These are phyloP conservation scores for Syngnathus floridae DNA, from an alignment of 2,113 vertebrate species.

Conservation along the genomic window DNA sequence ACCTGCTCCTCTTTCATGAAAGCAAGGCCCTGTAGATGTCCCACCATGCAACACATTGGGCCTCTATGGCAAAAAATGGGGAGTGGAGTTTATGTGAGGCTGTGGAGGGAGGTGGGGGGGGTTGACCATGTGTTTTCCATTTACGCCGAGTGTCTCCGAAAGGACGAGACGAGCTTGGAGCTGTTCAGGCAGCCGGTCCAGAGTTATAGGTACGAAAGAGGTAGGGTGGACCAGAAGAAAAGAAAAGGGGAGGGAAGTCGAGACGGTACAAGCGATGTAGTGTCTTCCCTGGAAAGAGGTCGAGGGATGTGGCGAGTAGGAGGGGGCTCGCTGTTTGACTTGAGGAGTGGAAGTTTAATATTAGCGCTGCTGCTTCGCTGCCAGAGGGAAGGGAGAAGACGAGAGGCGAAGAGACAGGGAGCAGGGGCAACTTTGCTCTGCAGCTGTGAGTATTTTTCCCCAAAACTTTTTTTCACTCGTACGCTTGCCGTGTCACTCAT, in stretches of 20 bases:
- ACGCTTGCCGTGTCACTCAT: conserved; percentile 23
- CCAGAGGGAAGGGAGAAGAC: conserved; percentile 34
- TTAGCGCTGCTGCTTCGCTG: conserved; percentile 58
- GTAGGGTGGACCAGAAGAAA: conserved; percentile 34
- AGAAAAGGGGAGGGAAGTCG: conserved; percentile 40
- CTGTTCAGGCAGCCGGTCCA: conserved; percentile 54
- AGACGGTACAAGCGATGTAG: conserved; percentile 74
- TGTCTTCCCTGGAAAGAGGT: conserved; percentile 75
- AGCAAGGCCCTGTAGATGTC: conserved; percentile 67
- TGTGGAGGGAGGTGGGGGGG: not conserved
- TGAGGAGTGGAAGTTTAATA: conserved; percentile 69
- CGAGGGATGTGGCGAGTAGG: conserved; percentile 42
- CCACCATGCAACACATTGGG: conserved; percentile 52
- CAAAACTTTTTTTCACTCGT: conserved; percentile 8
- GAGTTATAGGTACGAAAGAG: conserved; percentile 65
- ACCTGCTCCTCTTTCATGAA: conserved; percentile 63
- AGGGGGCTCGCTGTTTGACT: conserved; percentile 67
- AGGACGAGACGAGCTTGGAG: conserved; percentile 60
- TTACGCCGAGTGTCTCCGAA: conserved; percentile 67
- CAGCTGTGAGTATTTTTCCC: conserved; percentile 53
- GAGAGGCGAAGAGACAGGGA: conserved; percentile 6
- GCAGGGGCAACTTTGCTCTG: conserved; percentile 26
- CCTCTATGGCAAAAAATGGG: conserved; percentile 38
- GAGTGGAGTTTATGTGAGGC: conserved; percentile 25
- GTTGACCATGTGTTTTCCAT: conserved; percentile 74